Evolutionary conservation across 2,888 invertebrate species (phyloP), one percentile per base, ranked within the genome.

Genomic region (Brachypalpus laphriformis): DNA sequence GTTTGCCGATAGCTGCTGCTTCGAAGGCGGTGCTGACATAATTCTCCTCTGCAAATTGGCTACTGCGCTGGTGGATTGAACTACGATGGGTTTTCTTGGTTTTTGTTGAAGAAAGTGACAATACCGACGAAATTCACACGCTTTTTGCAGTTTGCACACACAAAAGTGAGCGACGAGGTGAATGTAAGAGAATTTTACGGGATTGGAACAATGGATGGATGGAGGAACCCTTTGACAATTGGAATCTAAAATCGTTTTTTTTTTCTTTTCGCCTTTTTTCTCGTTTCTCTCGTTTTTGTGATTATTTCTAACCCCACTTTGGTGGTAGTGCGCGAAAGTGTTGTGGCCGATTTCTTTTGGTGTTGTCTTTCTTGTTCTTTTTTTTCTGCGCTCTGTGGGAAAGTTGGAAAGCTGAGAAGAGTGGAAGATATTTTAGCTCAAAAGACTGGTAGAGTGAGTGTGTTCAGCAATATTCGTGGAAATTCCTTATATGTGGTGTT

Each of bases 1-100:
- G 56, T 87, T 78, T n/a, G 87, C 87, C 51, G 88, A 88, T 77
- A 88, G 86, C 86, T 86, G 86, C 86, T 86, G 86, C 77, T 86
- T 86, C 40, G 86, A 82, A 20, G 86, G 86, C 77, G 86, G 86
- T 74, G 86, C 86, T 82, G 86, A 86, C 86, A 86, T 86, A 82
- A 82, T 86, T 80, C 61, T 70, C 75, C 54, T 31, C 14, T 68
- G 5, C 25, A 68, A 70, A 28, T 65, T 25, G 40, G 7, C n/a
- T 54, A 25, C 72, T 63, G 34, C 66, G 22, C 34, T 65, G 16
- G 16, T 59, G 16, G 59, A 71, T 71, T 70, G 6, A 18, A 31
- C 61, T 59, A 28, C 37, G 25, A 28, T 74, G 28, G 34, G 25
- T 25, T 25, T 25, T 5, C 25, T 66, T 34, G 34, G 42, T 34